Percentiles rank a stretch among this genome's conserved stretches.
Evolutionary conservation across 2,113 vertebrate genomes (phyloP).

Genomic region (Salvator merianae): DNA sequence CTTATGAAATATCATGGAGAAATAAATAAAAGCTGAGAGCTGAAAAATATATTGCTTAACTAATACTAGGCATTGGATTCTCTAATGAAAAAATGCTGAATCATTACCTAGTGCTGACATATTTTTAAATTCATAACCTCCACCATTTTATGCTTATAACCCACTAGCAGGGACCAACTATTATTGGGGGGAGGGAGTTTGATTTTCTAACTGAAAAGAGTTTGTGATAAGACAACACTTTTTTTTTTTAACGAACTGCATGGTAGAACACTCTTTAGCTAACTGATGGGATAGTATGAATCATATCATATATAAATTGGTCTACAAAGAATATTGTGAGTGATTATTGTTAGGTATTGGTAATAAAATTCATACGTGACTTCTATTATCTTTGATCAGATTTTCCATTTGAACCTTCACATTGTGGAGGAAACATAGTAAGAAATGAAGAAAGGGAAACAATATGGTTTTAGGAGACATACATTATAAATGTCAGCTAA

Average conservation of each 20-base stretch:
- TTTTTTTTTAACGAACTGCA: too few species aligned
- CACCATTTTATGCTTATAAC: constrained; percentile 24
- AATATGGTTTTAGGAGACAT: constrained; percentile 48
- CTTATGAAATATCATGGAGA: constrained; percentile 39
- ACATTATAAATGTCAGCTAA: constrained; percentile 52
- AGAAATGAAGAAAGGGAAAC: constrained; percentile 56
- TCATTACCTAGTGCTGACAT: constrained; percentile 26
- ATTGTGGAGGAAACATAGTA: constrained; percentile 34
- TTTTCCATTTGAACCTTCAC: constrained; percentile 19
- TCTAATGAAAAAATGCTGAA: constrained; percentile 21
- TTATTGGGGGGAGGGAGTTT: background rate
- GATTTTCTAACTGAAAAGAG: constrained; percentile 20
- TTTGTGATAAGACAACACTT: constrained; percentile 29
- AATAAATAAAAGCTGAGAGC: constrained; percentile 45
- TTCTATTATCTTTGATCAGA: constrained; percentile 22
- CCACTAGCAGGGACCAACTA: constrained; percentile 8
- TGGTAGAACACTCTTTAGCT: background rate
- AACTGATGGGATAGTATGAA: constrained; percentile 42
- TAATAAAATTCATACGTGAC: constrained; percentile 54
- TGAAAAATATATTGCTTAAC: constrained; percentile 17
- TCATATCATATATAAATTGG: background rate
- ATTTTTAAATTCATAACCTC: constrained; percentile 31
- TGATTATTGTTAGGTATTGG: constrained; percentile 32
- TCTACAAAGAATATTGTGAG: constrained; percentile 23
- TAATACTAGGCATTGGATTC: constrained; percentile 23